phyloP scores from a whole-genome alignment of 2,113 vertebrate species.

The Pseudolaguvia tuberculata region DNA sequence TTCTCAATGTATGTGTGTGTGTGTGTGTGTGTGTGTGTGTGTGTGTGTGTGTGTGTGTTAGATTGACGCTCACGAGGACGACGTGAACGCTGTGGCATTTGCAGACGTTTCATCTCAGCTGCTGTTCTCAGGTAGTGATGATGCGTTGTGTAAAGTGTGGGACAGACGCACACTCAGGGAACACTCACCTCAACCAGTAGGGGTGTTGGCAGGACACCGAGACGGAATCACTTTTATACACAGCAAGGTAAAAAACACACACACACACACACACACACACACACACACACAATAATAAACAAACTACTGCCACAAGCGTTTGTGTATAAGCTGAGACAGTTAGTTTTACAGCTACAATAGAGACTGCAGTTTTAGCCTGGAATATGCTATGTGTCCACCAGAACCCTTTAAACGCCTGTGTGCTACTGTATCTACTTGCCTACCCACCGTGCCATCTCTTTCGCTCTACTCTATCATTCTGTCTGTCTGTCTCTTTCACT shows the following conservation, averaged over 20 bases:
- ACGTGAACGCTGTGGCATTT: slow-evolving; percentile 87
- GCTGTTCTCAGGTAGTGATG: slow-evolving; percentile 86
- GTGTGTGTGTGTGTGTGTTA: slow-evolving; percentile 47
- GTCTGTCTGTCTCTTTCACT: no score
- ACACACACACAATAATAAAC: not conserved
- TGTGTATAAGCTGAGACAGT: no score
- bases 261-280: not conserved
- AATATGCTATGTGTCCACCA: no score
- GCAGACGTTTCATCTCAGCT: slow-evolving; percentile 86
- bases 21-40: not conserved
- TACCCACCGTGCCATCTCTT: no score
- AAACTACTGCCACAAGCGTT: not conserved
- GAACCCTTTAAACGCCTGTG: no score
- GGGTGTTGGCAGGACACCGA: slow-evolving; percentile 83
- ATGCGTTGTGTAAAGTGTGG: slow-evolving; percentile 89
- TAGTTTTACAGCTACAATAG: no score
- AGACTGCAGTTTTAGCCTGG: no score
- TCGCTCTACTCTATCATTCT: no score
- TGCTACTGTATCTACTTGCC: no score
- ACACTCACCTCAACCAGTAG: slow-evolving; percentile 83
- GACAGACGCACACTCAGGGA: slow-evolving; percentile 86
- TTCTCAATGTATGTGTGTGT: not conserved
- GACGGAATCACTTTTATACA: slow-evolving; percentile 92
- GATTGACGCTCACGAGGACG: slow-evolving; percentile 88
- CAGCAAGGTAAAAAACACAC: slow-evolving; percentile 74